These are phyloP conservation scores for Scolopax mira DNA, from an alignment of 2,113 vertebrate genomes.

Conservation along the genomic window DNA sequence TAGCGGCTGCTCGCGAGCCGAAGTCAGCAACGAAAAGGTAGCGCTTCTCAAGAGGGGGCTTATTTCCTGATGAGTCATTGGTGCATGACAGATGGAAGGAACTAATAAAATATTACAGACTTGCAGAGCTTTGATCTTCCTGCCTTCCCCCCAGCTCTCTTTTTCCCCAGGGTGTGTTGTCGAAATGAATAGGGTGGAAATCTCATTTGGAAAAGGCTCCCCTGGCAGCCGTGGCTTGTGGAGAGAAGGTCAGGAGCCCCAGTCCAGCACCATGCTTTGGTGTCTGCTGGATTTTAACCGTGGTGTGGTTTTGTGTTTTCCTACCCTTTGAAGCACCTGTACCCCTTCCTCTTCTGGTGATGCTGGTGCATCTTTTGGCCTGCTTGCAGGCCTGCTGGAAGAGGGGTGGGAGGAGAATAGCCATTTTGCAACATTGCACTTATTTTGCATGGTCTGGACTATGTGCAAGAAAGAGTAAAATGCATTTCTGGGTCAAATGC, in stretches of 20 bases:
- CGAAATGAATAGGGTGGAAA: not conserved
- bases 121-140: slow-evolving; percentile 39
- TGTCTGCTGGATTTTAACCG: not conserved
- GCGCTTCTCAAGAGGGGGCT: slow-evolving; percentile 21
- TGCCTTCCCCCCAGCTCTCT: not conserved
- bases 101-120: slow-evolving; percentile 41
- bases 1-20: not conserved
- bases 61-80: slow-evolving; percentile 13
- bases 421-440: not conserved
- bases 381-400: not conserved
- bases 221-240: not conserved
- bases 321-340: not conserved
- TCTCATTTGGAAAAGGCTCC: not conserved
- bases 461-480: not conserved
- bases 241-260: not conserved
- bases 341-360: not conserved
- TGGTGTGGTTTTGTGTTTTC: not conserved
- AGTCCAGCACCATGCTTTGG: not conserved
- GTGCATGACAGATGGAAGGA: slow-evolving; percentile 40
- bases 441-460: not conserved
- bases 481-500: not conserved
- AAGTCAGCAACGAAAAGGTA: slow-evolving; percentile 1
- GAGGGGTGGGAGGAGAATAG: not conserved
- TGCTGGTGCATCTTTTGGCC: accelerated
- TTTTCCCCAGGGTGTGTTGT: not conserved